A percentile compares a stretch with the other conserved stretches of the same genome.
phyloP scores from a whole-genome alignment of 2,113 vertebrate species.

The Neogobius melanostomus region DNA sequence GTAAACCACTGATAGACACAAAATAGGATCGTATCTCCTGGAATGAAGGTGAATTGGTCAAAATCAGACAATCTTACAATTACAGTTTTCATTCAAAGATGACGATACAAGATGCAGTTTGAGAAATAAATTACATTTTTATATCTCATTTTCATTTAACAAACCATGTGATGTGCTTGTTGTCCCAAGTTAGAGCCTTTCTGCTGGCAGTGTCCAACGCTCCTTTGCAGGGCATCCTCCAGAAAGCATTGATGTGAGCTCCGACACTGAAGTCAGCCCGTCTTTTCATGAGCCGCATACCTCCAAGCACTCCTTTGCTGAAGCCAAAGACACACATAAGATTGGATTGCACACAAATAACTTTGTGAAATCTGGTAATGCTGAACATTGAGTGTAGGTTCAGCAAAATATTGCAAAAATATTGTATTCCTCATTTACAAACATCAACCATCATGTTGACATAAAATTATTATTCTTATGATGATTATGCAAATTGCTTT shows the following conservation, averaged over 20 bases:
- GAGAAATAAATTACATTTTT: background rate
- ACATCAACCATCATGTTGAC: too few species aligned
- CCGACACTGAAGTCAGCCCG: conserved; percentile 87
- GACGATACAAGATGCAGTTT: background rate
- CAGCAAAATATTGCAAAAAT: too few species aligned
- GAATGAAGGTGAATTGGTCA: too few species aligned
- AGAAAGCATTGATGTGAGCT: conserved; percentile 85
- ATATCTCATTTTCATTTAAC: conserved; percentile 54
- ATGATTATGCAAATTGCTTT: too few species aligned
- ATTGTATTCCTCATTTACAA: too few species aligned
- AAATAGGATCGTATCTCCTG: too few species aligned
- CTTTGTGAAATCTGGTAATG: background rate
- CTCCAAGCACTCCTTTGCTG: conserved; percentile 86
- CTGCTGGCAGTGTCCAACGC: conserved; percentile 78
- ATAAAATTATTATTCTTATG: too few species aligned
- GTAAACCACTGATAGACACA: too few species aligned
- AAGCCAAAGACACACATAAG: background rate
- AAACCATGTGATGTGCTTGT: conserved; percentile 93
- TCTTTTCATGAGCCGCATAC: conserved; percentile 83
- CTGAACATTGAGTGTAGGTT: conserved; percentile 1
- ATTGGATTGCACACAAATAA: background rate
- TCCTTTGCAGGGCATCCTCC: conserved; percentile 88
- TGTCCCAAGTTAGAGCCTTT: conserved; percentile 86
- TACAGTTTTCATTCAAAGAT: background rate
- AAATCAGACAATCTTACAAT: too few species aligned